Conservation (phyloP, 1,140 invertebrate genomes). For the Drosophila mayri region DNA sequence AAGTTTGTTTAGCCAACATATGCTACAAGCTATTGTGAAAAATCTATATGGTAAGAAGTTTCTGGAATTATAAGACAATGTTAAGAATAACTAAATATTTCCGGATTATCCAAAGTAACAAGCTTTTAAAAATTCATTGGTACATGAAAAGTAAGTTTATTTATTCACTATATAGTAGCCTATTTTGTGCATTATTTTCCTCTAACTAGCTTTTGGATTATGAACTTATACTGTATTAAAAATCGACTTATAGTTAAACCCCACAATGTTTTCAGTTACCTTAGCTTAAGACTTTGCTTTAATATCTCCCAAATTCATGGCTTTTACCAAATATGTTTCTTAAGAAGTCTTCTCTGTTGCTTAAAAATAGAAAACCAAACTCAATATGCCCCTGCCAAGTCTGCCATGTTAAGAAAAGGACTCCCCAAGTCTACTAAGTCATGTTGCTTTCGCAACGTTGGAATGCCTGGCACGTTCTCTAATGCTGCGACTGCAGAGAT, state of each 20-base stretch:
- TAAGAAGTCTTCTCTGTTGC: neutral
- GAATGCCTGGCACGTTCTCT: slow-evolving; percentile 44
- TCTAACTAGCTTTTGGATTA: too few species aligned
- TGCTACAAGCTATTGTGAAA: too few species aligned
- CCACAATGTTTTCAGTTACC: neutral
- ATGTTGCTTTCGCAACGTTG: slow-evolving; percentile 33
- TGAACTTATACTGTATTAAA: neutral
- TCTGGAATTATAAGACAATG: neutral
- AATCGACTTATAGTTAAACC: neutral
- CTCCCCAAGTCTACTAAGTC: slow-evolving; percentile 46
- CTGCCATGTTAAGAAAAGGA: slow-evolving; percentile 3
- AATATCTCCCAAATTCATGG: neutral
- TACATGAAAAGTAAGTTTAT: too few species aligned
- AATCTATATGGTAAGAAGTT: neutral
- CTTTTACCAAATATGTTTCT: neutral
- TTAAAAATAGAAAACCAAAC: slow-evolving; percentile 10
- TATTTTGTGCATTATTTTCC: too few species aligned
- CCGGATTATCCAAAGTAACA: too few species aligned
- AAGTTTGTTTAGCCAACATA: too few species aligned
- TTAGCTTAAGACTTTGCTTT: neutral
- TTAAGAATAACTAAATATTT: too few species aligned
- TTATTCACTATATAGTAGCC: too few species aligned
- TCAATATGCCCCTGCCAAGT: slow-evolving; percentile 1
- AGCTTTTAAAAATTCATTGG: too few species aligned
- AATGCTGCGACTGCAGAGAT: slow-evolving; percentile 44